Evolutionary conservation across 2,797 vertebrate genomes (phyloP).

Genomic region (Cynopterus sphinx): DNA sequence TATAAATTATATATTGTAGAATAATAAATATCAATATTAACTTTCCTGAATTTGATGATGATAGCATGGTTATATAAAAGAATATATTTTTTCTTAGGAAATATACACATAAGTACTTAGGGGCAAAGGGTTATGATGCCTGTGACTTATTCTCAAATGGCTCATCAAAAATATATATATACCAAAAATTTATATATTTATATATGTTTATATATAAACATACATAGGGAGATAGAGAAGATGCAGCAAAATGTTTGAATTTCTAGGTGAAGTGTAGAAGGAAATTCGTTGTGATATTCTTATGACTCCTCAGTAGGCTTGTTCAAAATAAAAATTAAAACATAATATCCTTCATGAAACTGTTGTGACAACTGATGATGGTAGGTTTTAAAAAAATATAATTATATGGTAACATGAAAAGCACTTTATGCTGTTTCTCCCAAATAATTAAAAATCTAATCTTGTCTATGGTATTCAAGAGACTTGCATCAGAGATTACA

Average conservation of each 20-base stretch:
- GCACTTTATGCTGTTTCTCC: neutral
- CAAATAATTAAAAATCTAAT: neutral
- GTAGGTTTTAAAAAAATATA: neutral
- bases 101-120: neutral
- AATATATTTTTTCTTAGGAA: neutral
- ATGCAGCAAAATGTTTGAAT: neutral
- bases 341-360: neutral
- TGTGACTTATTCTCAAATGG: neutral
- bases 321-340: constrained; percentile 21
- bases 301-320: neutral
- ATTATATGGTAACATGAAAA: neutral
- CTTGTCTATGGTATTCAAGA: neutral
- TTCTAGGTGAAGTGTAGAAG: neutral
- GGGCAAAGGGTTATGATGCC: neutral
- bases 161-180: neutral
- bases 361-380: neutral
- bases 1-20: neutral
- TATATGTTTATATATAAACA: neutral
- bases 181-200: too few species aligned
- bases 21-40: neutral
- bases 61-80: neutral
- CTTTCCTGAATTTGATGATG: neutral
- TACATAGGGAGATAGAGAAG: neutral
- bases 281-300: neutral
- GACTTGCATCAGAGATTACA: neutral